A percentile compares a stretch with the other conserved stretches of the same genome.
phyloP scores from a whole-genome alignment of 2,113 vertebrate species.

The Nicator chloris region DNA sequence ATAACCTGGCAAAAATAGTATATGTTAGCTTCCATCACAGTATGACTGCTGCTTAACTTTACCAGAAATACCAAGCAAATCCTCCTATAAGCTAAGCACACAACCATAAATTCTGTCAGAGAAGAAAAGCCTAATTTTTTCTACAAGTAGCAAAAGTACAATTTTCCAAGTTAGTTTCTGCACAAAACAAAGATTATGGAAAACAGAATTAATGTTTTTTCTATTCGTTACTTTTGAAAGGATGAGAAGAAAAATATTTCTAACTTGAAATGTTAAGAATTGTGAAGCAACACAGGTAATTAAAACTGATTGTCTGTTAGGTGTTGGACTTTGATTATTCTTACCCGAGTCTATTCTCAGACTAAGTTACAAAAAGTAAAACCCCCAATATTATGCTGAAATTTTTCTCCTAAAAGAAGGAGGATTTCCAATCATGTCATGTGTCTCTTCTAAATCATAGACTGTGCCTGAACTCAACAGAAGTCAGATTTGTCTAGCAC shows the following conservation, averaged over 20 bases:
- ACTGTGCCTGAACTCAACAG: not conserved
- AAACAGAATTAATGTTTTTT: not conserved
- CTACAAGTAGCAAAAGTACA: not conserved
- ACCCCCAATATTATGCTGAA: not conserved
- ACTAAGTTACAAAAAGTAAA: not conserved
- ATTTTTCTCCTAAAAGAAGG: not conserved
- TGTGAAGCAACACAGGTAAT: not conserved
- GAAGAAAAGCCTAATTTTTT: not conserved
- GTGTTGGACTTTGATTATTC: not conserved
- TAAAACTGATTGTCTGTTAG: not conserved
- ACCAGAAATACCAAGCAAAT: not conserved
- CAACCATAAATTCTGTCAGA: not conserved
- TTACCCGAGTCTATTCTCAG: not conserved
- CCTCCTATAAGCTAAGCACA: not conserved
- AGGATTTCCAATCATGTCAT: not conserved
- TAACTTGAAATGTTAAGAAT: not conserved
- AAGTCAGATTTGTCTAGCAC: not conserved
- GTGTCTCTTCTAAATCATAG: not conserved
- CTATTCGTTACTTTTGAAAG: not conserved
- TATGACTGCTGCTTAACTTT: not conserved
- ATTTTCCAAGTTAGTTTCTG: not conserved
- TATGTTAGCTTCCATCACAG: not conserved
- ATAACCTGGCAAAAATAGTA: conserved; percentile 73
- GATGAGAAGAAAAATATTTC: not conserved
- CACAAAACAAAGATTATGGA: not conserved